Evolutionary conservation across 1,140 invertebrate species (phyloP), one percentile per base, ranked within the genome.

Genomic region (Tetragnatha versicolor): DNA sequence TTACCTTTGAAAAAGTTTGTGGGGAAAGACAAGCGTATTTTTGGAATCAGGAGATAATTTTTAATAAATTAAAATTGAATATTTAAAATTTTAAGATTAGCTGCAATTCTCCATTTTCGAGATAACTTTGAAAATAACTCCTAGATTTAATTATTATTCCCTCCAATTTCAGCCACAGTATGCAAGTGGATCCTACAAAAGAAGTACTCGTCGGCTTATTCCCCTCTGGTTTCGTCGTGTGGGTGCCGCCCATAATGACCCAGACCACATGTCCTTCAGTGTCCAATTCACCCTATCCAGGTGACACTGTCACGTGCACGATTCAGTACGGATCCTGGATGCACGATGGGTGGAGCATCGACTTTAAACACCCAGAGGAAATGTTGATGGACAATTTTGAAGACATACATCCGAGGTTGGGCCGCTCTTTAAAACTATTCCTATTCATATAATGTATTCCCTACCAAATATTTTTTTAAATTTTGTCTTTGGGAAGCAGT

Each of bases 331-430:
- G 76, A 25, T 68, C 76, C 5, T 79, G 76, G 76, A 27, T 53
- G 17, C 63, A 68, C 65, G 63, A 79, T 42, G 76, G 76, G 12
- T 79, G 76, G 76, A 37, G 60, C 2, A 60, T 79, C 2, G 61
- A 79, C 25, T 69, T 69, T 20, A 9, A 31, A 2, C 33, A 58
- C 12, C n/a, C 14, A 6, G 63, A 68, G 2, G 14, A 66, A 4
- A n/a, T 68, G 1, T n/a, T 31, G 27, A 7, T 69, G 37, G 31
- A 65, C 6, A 51, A 79, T 17, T 69, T 79, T 22, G 35, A 29
- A 3, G 69, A 79, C 14, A 39, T 68, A 7, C 29, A 79, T 25
- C 63, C 76, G 0, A 42, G 65, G 76, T 79, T 58, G 27, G 12
- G n/a, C n/a, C n/a, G n/a, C n/a, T n/a, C n/a, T n/a, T n/a, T n/a